Percentiles rank a stretch among this genome's conserved stretches.
phyloP scores from a whole-genome alignment of 1,140 invertebrate genomes.

The Pollicipes pollicipes region DNA sequence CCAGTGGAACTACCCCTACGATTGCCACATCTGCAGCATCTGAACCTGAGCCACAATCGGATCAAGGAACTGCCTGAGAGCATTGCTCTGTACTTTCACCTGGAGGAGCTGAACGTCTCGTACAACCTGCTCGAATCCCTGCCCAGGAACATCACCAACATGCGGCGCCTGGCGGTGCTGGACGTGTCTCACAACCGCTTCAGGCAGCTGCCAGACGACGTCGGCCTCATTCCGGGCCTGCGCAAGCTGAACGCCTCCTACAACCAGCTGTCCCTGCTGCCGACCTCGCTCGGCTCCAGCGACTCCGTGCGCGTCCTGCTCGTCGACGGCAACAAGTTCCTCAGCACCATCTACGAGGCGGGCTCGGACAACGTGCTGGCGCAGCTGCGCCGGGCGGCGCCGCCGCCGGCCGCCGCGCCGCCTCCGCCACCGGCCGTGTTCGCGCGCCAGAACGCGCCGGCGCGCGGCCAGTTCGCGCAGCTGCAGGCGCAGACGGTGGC shows the following conservation, averaged over 20 bases:
- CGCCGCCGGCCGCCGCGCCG: neutral
- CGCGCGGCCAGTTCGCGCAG: conserved; percentile 27
- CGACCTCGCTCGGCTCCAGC: neutral
- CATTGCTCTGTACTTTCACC: conserved; percentile 27
- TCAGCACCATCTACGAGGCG: conserved; percentile 23
- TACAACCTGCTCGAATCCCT: conserved; percentile 24
- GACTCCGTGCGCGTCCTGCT: conserved; percentile 23
- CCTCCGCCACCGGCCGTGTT: conserved; percentile 7
- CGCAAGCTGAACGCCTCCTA: neutral
- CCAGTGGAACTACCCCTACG: conserved; percentile 26
- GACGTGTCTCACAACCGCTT: neutral
- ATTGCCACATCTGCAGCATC: conserved; percentile 25
- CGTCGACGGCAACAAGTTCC: conserved; percentile 26
- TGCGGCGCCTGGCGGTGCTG: conserved; percentile 14
- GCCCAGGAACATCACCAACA: conserved; percentile 23
- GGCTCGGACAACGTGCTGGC: conserved; percentile 24
- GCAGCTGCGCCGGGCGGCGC: conserved; percentile 23
- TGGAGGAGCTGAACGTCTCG: conserved; percentile 26
- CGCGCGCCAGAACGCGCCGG: conserved; percentile 22
- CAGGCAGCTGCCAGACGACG: neutral
- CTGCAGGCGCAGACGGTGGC: conserved; percentile 27
- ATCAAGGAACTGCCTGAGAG: conserved; percentile 24
- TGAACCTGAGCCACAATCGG: conserved; percentile 27
- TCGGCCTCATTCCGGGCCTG: neutral
- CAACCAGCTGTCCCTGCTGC: neutral